Evolutionary conservation across 1,140 invertebrate species (phyloP), one percentile per base, ranked within the genome.

Genomic region (Halesus radiatus): DNA sequence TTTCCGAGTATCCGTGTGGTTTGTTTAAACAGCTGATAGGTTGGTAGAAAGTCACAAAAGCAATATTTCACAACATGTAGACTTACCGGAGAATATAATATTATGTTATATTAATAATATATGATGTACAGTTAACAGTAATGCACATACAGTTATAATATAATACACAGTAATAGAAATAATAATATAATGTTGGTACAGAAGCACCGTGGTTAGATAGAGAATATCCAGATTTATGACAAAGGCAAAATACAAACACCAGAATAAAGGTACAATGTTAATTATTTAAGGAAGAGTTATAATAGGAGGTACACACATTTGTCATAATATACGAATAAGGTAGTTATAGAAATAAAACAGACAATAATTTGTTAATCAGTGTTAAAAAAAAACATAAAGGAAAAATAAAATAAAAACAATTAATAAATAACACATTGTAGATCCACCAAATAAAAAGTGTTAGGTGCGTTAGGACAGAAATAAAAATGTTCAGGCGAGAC

Each of bases 161-260:
- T 20, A 72, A 50, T 18, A 20, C 68, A 72, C 68, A 72, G 37
- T 50, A 5, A 72, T 16, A 54, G 18, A 29, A 26, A 50, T 56
- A 62, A 79, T 58, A 37, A 22, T 60, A 80, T 23, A 66, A 78
- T 76, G 56, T 70, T 58, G 58, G 53, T 58, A 75, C 26, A 29
- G 29, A 75, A 75, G 72, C 72, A 75, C 72, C 52, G 32, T 72
- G 50, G 50, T 72, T 58, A 64, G 23, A 77, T 74, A 70, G 58
- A 82, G 29, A 76, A 80, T 79, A 70, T 37, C 81, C 81, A 82
- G 74, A 80, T 78, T 66, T 78, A 80, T 80, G 81, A 83, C 82
- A 83, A 83, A 83, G 82, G 82, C 82, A 83, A 80, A 81, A 78
- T 72, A 83, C 79, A 76, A 62, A 75, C 76, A 78, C 64, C 76